phyloP scores from a whole-genome alignment of 1,140 invertebrate genomes.

The Coptotermes formosanus region DNA sequence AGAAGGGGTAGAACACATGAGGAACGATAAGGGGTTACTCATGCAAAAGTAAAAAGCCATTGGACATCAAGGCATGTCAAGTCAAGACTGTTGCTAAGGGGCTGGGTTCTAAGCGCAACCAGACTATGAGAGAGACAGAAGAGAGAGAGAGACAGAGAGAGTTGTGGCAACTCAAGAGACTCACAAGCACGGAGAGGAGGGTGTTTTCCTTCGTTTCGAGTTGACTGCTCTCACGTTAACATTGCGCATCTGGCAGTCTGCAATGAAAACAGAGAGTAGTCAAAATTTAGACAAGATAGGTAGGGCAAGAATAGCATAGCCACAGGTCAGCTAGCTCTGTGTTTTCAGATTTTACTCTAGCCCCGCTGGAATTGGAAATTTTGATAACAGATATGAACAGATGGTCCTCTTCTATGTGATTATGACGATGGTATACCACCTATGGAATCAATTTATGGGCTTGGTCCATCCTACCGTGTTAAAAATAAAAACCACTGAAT shows the following conservation, averaged over 20 bases:
- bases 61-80: constrained; percentile 35
- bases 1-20: constrained; percentile 21
- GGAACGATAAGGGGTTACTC: neutral
- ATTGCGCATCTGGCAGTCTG: constrained; percentile 73
- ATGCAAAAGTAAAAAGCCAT: constrained; percentile 34
- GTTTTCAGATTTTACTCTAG: constrained; percentile 9
- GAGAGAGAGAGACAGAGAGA: constrained; percentile 37
- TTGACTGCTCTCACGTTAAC: constrained; percentile 72
- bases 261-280: constrained; percentile 58
- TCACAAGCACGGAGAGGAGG: constrained; percentile 69
- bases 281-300: constrained; percentile 37
- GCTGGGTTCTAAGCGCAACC: constrained; percentile 35
- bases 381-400: neutral
- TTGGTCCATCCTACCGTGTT: too few relatives aligned
- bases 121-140: constrained; percentile 34
- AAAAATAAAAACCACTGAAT: too few relatives aligned
- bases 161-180: constrained; percentile 57
- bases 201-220: constrained; percentile 67
- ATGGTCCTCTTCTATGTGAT: neutral
- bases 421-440: too few relatives aligned
- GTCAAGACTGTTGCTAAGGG: constrained; percentile 30
- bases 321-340: constrained; percentile 26
- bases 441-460: too few relatives aligned
- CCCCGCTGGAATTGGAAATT: neutral
- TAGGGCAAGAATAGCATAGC: constrained; percentile 26